Evolutionary conservation across 2,113 vertebrate species (phyloP), one percentile per base, ranked within the genome.

Genomic region (Siniperca knerii): DNA sequence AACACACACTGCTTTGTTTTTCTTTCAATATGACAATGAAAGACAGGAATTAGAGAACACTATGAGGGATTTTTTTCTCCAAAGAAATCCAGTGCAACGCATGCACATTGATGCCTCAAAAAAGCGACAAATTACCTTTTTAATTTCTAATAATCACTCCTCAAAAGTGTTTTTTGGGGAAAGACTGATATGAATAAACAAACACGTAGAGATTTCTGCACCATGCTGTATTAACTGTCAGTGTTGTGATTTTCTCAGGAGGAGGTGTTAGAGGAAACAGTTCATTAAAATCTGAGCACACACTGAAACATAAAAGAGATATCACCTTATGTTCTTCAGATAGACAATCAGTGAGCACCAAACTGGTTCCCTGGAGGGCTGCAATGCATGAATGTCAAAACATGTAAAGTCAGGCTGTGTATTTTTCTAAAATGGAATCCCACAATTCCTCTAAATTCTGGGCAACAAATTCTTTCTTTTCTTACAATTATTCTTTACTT

Each of bases 201-300:
- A 46, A 10, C 54, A 37, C 1, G 4, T 3, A 33, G 23, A 23
- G 16, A 42, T 40, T 25, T 62, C 25, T 37, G 74, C 74, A 21
- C 35, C 68, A 15, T 23, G 68, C 54, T 58, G 75, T 48, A 58
- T 65, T 50, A 33, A 77, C 52, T 72, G 67, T 71, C 78, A 15
- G 1, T 67, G 42, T 35, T 71, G 77, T 44, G 42, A 68, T 35
- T 74, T 75, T 69, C 69, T 68, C 75, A n/a, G 54, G 62, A 55
- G 62, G 37, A 21, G 37, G 23, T 74, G 44, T 50, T 23, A 0
- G 33, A 21, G 44, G 62, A 69, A 77, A 25, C 61, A 50, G 40
- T 57, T 77, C 16, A 66, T 80, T 87, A 81, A 77, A 68, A 68
- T 23, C 44, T 74, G 33, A 81, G 25, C 5, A 0, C 82, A 75